Evolutionary conservation across 2,797 vertebrate species (phyloP).

Genomic region (Protosalanx chinensis): DNA sequence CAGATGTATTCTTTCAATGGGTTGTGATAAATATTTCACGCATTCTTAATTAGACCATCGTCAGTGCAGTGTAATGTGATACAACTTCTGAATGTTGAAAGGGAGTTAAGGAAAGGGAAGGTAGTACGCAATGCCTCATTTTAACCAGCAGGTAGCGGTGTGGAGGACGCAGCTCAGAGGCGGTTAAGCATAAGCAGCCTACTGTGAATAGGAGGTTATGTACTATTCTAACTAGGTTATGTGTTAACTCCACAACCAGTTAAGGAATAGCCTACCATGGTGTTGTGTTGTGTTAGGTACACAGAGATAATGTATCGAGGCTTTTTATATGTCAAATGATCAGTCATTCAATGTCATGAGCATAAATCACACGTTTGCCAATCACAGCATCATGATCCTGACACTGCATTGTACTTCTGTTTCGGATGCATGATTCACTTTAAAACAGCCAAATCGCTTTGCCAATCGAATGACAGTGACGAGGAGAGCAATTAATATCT

Average conservation of each 20-base stretch:
- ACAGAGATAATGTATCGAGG: neutral
- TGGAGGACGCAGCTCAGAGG: conserved; percentile 1
- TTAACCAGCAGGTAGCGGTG: conserved; percentile 42
- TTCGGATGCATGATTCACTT: conserved; percentile 20
- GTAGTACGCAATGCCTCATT: conserved; percentile 29
- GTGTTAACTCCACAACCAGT: neutral
- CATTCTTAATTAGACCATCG: conserved; percentile 30
- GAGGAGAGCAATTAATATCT: conserved; percentile 37
- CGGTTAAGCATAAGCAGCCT: neutral
- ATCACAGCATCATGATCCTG: neutral
- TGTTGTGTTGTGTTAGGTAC: neutral
- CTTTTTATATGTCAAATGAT: neutral
- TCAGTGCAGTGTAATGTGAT: neutral
- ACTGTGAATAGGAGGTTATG: neutral
- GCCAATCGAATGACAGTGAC: conserved; percentile 52
- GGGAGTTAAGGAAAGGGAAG: conserved; percentile 7
- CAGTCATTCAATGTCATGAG: neutral
- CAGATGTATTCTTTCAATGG: conserved; percentile 19
- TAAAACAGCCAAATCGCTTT: conserved; percentile 38
- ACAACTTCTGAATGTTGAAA: conserved; percentile 24
- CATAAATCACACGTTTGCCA: neutral
- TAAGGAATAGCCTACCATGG: neutral
- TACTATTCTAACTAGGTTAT: no score
- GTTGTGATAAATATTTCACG: conserved; percentile 29
- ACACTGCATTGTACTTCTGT: conserved; percentile 30